Percentiles rank a stretch among this genome's conserved stretches.
Conservation (phyloP, 2,888 invertebrate genomes). For the Xanthorhoe designata region DNA sequence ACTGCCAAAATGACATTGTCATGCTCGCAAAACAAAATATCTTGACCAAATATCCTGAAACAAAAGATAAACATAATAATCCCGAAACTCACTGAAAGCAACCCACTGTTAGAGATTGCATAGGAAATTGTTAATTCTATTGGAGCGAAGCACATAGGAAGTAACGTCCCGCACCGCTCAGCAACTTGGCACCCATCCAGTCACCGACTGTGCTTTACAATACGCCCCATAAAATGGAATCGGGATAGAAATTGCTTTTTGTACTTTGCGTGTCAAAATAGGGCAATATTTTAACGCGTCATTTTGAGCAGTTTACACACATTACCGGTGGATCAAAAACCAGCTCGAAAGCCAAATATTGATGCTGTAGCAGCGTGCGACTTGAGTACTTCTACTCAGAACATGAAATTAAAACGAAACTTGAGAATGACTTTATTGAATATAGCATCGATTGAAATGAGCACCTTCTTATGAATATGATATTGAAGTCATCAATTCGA, state of each 20-base stretch:
- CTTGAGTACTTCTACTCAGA: too few relatives aligned
- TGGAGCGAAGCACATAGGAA: conserved; percentile 75
- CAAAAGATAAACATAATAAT: conserved; percentile 27
- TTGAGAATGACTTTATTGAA: too few relatives aligned
- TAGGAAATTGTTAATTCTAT: conserved; percentile 78
- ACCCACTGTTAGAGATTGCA: conserved; percentile 49
- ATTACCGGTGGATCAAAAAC: not conserved
- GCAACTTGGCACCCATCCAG: conserved; percentile 76
- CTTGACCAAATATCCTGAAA: conserved; percentile 14
- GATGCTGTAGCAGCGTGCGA: too few relatives aligned
- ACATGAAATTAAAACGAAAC: too few relatives aligned
- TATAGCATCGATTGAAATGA: too few relatives aligned
- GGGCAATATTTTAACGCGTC: conserved; percentile 16
- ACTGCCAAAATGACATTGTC: not conserved
- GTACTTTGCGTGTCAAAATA: conserved; percentile 31
- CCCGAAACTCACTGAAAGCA: conserved; percentile 53
- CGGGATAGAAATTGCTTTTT: conserved; percentile 35
- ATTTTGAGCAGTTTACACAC: conserved; percentile 5
- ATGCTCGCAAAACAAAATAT: not conserved
- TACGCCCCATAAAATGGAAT: conserved; percentile 39
- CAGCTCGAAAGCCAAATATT: not conserved
- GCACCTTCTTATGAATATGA: not conserved
- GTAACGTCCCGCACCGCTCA: conserved; percentile 58
- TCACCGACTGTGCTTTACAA: conserved; percentile 75
- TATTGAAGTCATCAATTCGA: conserved; percentile 4